A percentile compares a stretch with the other conserved stretches of the same genome.
Evolutionary conservation across 2,113 vertebrate species (phyloP).

Genomic region (Pteruthius melanotis): DNA sequence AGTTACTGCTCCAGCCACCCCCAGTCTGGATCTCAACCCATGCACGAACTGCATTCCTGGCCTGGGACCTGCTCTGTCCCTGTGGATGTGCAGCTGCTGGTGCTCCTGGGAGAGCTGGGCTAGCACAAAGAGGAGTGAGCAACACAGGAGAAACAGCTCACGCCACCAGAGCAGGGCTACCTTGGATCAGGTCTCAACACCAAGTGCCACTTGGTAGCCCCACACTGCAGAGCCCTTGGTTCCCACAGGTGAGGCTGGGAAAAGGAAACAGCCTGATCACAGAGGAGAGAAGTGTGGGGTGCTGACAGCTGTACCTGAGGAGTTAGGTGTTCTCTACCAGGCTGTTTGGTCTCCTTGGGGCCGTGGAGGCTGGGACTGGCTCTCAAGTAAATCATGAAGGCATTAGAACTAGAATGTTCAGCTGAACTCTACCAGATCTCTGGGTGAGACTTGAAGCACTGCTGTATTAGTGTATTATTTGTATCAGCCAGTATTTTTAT

Average conservation of each 20-base stretch:
- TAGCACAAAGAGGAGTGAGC: neutral
- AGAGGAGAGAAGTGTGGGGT: neutral
- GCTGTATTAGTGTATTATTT: neutral
- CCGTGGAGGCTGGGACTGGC: neutral
- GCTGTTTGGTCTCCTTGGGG: neutral
- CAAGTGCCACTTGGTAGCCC: neutral
- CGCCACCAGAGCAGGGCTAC: fast-evolving
- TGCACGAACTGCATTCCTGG: neutral
- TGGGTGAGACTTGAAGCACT: neutral
- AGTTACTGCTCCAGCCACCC: neutral
- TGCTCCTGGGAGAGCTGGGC: neutral
- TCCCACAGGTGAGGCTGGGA: neutral
- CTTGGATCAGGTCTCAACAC: neutral
- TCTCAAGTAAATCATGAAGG: neutral
- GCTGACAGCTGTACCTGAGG: neutral
- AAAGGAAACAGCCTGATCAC: neutral
- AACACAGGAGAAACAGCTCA: neutral
- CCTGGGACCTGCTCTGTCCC: neutral
- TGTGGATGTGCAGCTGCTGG: neutral
- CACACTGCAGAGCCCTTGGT: neutral
- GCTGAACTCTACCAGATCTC: neutral
- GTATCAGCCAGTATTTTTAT: neutral
- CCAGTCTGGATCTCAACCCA: neutral
- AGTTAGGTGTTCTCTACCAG: neutral
- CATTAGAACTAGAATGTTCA: neutral